Conservation (phyloP, 2,113 vertebrate species). For the Scolopax mira region DNA sequence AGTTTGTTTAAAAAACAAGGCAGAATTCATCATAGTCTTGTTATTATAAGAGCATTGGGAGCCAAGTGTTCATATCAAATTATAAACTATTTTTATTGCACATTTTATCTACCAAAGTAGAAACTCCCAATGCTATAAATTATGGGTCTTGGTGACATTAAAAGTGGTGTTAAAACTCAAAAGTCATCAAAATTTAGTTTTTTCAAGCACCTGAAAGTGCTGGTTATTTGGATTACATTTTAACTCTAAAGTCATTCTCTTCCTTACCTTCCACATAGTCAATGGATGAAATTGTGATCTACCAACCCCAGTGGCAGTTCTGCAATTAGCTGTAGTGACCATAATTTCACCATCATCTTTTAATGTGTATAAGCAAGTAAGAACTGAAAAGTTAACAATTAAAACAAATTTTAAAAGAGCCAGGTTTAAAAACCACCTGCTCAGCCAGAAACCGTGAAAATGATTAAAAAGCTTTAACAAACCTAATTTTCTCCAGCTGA, state of each 20-base stretch:
- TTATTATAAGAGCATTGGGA: neutral
- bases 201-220: neutral
- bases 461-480: slow-evolving; percentile 56
- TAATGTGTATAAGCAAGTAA: neutral
- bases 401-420: neutral
- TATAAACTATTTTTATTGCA: slow-evolving; percentile 42
- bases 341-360: neutral
- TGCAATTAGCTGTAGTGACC: neutral
- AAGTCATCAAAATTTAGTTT: neutral
- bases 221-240: neutral
- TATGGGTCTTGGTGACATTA: slow-evolving; percentile 30
- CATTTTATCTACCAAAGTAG: slow-evolving; percentile 35
- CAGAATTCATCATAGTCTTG: slow-evolving; percentile 16
- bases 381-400: neutral
- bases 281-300: neutral
- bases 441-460: neutral
- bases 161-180: slow-evolving; percentile 53
- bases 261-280: neutral
- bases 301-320: neutral
- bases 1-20: slow-evolving; percentile 40
- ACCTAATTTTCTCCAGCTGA: slow-evolving; percentile 95
- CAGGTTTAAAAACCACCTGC: neutral
- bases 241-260: neutral
- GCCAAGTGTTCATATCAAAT: neutral
- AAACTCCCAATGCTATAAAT: slow-evolving; percentile 33